phyloP scores from a whole-genome alignment of 1,140 invertebrate species.

The Hydropsyche tenuis region DNA sequence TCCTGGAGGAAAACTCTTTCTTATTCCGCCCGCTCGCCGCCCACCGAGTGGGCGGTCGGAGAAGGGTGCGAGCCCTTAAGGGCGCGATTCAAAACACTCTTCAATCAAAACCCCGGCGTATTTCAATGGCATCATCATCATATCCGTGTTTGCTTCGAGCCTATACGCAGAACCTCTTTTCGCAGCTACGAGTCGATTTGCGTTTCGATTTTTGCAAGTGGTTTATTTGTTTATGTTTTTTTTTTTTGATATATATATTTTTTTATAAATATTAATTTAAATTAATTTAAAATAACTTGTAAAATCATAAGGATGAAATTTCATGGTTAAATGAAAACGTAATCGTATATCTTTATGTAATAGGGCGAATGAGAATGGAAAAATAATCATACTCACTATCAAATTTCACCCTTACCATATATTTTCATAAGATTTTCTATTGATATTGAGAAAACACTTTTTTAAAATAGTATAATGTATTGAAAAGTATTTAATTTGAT shows the following conservation, averaged over 20 bases:
- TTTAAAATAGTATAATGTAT: no score
- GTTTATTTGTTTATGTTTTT: not conserved
- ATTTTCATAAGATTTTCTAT: no score
- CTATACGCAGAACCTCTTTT: slow-evolving; percentile 32
- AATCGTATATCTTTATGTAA: no score
- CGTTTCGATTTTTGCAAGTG: not conserved
- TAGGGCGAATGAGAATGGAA: no score
- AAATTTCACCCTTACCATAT: no score
- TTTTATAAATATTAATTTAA: slow-evolving; percentile 1
- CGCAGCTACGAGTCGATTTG: slow-evolving; percentile 23
- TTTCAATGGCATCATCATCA: slow-evolving; percentile 32
- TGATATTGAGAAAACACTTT: no score
- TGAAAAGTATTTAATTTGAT: no score
- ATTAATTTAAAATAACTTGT: no score
- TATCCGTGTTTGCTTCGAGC: slow-evolving; percentile 31
- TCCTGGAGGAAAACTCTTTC: not conserved
- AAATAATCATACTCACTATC: no score
- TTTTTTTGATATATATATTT: not conserved
- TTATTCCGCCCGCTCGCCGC: no score
- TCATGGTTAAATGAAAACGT: no score
- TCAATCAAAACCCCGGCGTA: slow-evolving; percentile 34
- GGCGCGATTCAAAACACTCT: slow-evolving; percentile 32
- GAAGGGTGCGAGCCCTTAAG: not conserved
- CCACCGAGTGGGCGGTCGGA: not conserved
- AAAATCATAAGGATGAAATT: no score